Percentiles rank a stretch among this genome's conserved stretches.
Evolutionary conservation across 2,888 invertebrate genomes (phyloP).

Genomic region (Lasius platythorax): DNA sequence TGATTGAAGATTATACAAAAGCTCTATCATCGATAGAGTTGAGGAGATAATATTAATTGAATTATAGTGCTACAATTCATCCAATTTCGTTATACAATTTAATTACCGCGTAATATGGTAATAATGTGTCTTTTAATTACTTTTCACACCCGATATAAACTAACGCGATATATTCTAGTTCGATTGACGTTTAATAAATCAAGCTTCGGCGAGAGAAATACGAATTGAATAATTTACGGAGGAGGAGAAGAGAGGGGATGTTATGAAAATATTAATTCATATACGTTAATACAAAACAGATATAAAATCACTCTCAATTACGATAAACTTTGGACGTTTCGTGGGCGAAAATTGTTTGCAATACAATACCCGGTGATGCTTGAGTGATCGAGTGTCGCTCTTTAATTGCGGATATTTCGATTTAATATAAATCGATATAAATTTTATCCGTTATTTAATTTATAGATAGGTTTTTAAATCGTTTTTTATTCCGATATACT

Average conservation of each 20-base stretch:
- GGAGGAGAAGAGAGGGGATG: background rate
- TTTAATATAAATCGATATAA: slow-evolving; percentile 4
- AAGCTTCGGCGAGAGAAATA: slow-evolving; percentile 33
- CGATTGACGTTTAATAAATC: slow-evolving; percentile 38
- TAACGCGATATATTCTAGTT: slow-evolving; percentile 42
- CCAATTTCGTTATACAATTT: slow-evolving; percentile 37
- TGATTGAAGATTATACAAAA: background rate
- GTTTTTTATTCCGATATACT: slow-evolving; percentile 25
- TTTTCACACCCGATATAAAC: slow-evolving; percentile 40
- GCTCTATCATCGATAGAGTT: background rate
- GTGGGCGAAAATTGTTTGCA: slow-evolving; percentile 12
- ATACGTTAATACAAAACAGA: slow-evolving; percentile 11
- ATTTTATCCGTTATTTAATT: background rate
- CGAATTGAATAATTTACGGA: slow-evolving; percentile 44
- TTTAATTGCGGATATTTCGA: background rate
- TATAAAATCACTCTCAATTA: slow-evolving; percentile 27
- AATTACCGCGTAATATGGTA: slow-evolving; percentile 50
- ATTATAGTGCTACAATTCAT: slow-evolving; percentile 35
- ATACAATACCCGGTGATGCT: background rate
- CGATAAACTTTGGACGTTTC: slow-evolving; percentile 11
- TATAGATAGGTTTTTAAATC: background rate
- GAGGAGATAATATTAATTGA: slow-evolving; percentile 26
- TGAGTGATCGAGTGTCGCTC: background rate
- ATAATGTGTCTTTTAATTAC: slow-evolving; percentile 50
- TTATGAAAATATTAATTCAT: slow-evolving; percentile 41